Evolutionary conservation across 2,113 vertebrate species (phyloP), one percentile per base, ranked within the genome.

Genomic region (Nycticorax nycticorax): DNA sequence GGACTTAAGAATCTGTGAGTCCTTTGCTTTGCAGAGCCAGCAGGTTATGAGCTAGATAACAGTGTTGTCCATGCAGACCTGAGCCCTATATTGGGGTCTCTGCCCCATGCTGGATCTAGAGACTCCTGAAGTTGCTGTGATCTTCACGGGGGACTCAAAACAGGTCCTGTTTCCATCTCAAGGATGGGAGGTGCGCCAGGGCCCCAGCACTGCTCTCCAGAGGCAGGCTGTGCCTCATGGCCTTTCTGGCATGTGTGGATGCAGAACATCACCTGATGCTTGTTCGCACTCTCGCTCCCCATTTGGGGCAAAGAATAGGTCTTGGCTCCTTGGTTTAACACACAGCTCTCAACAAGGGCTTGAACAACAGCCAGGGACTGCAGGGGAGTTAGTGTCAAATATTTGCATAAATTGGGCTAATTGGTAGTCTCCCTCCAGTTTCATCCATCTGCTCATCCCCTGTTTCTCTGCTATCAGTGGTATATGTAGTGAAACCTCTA

Each of bases 61-160:
- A 72, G 16, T 39, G 33, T 71, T 56, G 35, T 35, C 48, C n/a
- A 35, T 6, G 26, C 0, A 0, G 33, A 13, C 37, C 17, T 11
- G 39, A 73, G 23, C 15, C 52, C 33, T 69, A 11, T 39, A 2
- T 1, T 53, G 43, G 14, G 4, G 7, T 59, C 26, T 82, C 66
- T 79, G 56, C 23, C 77, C 32, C 28, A 2, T 30, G 32, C 28
- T 12, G 17, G 55, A 68, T 35, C 32, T 68, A 73, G 37, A 81
- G 28, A 1, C 12, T 22, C 5, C 23, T 39, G 30, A 77, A 39
- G 47, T 17, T 13, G 11, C 27, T 50, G 6, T 47, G 33, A 43
- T 53, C 68, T 64, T 59, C 48, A 13, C 12, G 12, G 28, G 27
- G 11, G 35, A 22, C 23, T 59, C 68, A 68, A 33, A 64, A 6